Evolutionary conservation across 2,113 vertebrate species (phyloP).

Genomic region (Butastur rufipennis): DNA sequence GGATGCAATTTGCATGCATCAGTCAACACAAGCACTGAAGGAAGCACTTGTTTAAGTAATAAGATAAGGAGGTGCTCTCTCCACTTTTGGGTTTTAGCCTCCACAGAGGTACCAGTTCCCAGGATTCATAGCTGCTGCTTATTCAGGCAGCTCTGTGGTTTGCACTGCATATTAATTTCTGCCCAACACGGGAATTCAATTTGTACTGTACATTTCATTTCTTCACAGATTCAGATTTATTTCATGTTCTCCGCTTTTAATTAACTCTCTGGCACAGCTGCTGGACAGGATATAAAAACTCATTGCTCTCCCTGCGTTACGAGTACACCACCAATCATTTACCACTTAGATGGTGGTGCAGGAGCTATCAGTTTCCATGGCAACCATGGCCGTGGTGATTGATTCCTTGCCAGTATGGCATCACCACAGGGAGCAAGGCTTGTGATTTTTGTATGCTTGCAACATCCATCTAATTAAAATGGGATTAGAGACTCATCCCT

Average conservation of each 20-base stretch:
- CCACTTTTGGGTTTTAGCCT: slow-evolving; percentile 45
- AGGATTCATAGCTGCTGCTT: slow-evolving; percentile 71
- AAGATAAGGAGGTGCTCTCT: slow-evolving; percentile 65
- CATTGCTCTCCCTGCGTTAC: slow-evolving; percentile 80
- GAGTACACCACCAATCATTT: slow-evolving; percentile 90
- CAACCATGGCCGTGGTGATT: slow-evolving; percentile 89
- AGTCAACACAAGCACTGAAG: slow-evolving; percentile 53
- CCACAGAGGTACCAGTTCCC: slow-evolving; percentile 60
- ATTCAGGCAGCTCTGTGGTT: slow-evolving; percentile 74
- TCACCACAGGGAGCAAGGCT: slow-evolving; percentile 86
- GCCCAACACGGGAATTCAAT: slow-evolving; percentile 87
- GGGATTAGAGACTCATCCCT: slow-evolving; percentile 89
- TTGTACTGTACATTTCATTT: slow-evolving; percentile 92
- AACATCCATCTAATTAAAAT: slow-evolving; percentile 98
- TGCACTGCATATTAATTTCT: slow-evolving; percentile 84
- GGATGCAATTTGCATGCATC: slow-evolving; percentile 61
- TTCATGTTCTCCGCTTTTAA: slow-evolving; percentile 94
- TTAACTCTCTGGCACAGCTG: slow-evolving; percentile 89
- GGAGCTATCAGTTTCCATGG: slow-evolving; percentile 89
- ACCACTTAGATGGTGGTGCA: slow-evolving; percentile 90
- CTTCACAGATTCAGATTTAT: slow-evolving; percentile 93
- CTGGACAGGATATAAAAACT: slow-evolving; percentile 86
- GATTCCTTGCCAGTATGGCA: slow-evolving; percentile 94
- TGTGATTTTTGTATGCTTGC: slow-evolving; percentile 84
- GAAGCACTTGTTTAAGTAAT: slow-evolving; percentile 63